Evolutionary conservation across 2,888 invertebrate species (phyloP), one percentile per base, ranked within the genome.

Genomic region (Schrankia costaestrigalis): DNA sequence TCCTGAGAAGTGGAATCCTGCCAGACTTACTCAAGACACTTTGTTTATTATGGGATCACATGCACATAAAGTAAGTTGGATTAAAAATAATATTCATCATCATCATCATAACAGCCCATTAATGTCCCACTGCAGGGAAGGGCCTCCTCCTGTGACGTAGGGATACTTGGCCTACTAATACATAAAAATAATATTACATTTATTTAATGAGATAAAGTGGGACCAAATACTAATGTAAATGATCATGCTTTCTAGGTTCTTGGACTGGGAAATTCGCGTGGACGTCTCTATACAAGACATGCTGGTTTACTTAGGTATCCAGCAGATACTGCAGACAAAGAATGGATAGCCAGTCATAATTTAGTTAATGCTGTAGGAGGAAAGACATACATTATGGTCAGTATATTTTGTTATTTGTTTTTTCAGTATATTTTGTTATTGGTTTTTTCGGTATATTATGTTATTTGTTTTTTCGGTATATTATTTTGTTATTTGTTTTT

Each of bases 21-120:
- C 90, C 0, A 81, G 94, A 50, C 87, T 95, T 14, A 91, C 87
- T n/a, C 81, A 90, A 31, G 92, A 92, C n/a, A 93, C 94, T 0
- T 67, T 92, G 27, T 95, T 95, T 70, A 93, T 95, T 27, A 93
- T 95, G 93, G 94, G 94, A 13, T 93, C 94, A 40, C 92, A 92
- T 72, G 92, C 92, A 22, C 92, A 92, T 65, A 92, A 92, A 77
- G 89, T 87, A 66, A 54, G 37, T 24, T 9, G 3, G 8, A 12
- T 9, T 11, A 11, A 14, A 4, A n/a, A 12, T 17, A 1, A 6
- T 10, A 22, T 2, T 1, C 1, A n/a, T n/a, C 5, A 15, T 15
- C 6, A 4, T 15, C 6, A 15, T 15, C 6, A 15, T 15, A 15
- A n/a, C n/a, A n/a, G n/a, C n/a, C n/a, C n/a, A n/a, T n/a, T n/a